A percentile compares a stretch with the other conserved stretches of the same genome.
phyloP scores from a whole-genome alignment of 1,140 invertebrate genomes.

The Bombus pyrosoma region DNA sequence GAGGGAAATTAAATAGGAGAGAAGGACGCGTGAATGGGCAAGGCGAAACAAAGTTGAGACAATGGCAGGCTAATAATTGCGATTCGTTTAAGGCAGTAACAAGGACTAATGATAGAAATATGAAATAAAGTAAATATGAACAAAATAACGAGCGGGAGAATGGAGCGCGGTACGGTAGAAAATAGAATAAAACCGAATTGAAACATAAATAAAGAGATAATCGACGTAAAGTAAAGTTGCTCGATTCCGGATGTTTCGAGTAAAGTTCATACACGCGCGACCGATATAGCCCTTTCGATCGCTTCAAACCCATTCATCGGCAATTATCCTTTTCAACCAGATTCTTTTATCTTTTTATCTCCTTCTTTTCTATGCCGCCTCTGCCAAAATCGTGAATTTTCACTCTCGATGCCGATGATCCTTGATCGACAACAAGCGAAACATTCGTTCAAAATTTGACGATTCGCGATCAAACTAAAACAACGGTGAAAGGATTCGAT shows the following conservation, averaged over 20 bases:
- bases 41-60: not conserved
- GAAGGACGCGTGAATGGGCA: not conserved
- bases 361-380: no score
- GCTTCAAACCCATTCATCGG: not conserved
- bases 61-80: not conserved
- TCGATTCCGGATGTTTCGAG: not conserved
- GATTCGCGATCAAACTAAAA: not conserved
- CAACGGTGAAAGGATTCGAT: not conserved
- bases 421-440: not conserved
- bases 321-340: conserved; percentile 1
- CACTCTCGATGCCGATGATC: not conserved
- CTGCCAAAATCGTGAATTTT: not conserved
- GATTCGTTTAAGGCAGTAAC: no score
- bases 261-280: not conserved
- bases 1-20: no score
- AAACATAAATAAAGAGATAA: not conserved
- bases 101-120: not conserved
- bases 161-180: no score
- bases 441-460: not conserved
- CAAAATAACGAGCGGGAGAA: not conserved
- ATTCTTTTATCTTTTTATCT: not conserved
- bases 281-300: conserved; percentile 35
- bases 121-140: not conserved
- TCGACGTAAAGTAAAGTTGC: not conserved
- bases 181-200: not conserved